Conservation (phyloP, 1,140 invertebrate genomes). For the Tetramorium alpestre region DNA sequence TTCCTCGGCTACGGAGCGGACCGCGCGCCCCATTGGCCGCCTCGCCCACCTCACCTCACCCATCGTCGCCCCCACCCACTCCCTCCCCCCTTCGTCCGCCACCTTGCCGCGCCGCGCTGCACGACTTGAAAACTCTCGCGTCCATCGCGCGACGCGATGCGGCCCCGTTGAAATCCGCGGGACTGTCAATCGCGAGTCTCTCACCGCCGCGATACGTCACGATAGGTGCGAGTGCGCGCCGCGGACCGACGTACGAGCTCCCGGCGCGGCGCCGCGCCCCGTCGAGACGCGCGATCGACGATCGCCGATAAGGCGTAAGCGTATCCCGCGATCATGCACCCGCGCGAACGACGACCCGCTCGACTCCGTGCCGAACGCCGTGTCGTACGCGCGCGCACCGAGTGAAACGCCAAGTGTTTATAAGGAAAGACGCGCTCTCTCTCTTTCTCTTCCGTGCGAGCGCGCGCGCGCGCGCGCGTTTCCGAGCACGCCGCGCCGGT, state of each 20-base stretch:
- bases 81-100: not conserved
- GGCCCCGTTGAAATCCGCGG: conserved; percentile 13
- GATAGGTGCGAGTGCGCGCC: not conserved
- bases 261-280: not conserved
- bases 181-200: not conserved
- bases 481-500: not conserved
- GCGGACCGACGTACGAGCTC: not conserved
- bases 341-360: not conserved
- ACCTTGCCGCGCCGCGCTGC: not conserved
- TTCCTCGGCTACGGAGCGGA: not conserved
- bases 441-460: no score
- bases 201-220: not conserved
- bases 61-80: not conserved
- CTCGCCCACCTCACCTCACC: not conserved
- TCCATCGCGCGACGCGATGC: conserved; percentile 7
- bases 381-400: not conserved
- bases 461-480: not conserved
- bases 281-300: not conserved
- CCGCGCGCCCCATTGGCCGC: not conserved
- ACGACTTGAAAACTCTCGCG: conserved; percentile 36
- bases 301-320: not conserved
- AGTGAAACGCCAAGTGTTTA: conserved; percentile 13
- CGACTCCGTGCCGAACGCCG: not conserved
- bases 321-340: conserved; percentile 17
- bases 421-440: not conserved